Base-by-base conservation (phyloP, 92 coral and sea anemone species). In the Hydrozoanthus gracilis region DNA sequence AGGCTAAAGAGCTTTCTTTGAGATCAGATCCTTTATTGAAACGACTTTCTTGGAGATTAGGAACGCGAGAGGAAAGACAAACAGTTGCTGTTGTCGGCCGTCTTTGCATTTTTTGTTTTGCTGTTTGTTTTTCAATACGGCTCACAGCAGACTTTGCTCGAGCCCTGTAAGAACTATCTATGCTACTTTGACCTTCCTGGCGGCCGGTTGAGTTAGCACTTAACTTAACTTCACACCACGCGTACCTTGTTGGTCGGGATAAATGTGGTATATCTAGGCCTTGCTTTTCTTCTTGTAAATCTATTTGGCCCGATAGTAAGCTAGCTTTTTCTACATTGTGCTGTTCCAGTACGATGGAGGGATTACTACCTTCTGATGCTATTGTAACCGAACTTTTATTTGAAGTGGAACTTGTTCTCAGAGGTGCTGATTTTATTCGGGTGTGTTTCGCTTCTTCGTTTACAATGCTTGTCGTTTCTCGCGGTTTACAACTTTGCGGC, bases 71-170 rank as follows among this genome's bases (percentile, higher is more conserved):
- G 44, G 56, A 6, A 10, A 51, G 56, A 68, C 84, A 73, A 62
- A 74, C 12, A 46, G 73, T 45, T 46, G 74, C 85, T 44, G 85
- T 80, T 39, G 73, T 47, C 45, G 85, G 85, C 10, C 75, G 60
- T 9, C 66, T 80, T 20, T 4, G 3, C 51, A 51, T 4, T 11
- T 17, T 48, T 80, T 47, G 4, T 27, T 80, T 17, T 16, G 74
- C n/a, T 47, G 11, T 7, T 6, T 46, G 20, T 67, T 80, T 60
- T 51, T 45, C 55, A 44, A 44, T 35, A 17, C 55, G 27, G 61
- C 15, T 62, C 62, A 16, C 73, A 6, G 85, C 85, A 46, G 85
- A 80, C 85, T 80, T 80, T 49, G 85, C 74, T 46, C 85, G 69
- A 2, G 17, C 44, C 15, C 11, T 12, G 20, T 14, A 46, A 4